Percentiles rank a stretch among this genome's conserved stretches.
Conservation (phyloP, 2,888 invertebrate genomes). For the Hoplodrina ambigua region DNA sequence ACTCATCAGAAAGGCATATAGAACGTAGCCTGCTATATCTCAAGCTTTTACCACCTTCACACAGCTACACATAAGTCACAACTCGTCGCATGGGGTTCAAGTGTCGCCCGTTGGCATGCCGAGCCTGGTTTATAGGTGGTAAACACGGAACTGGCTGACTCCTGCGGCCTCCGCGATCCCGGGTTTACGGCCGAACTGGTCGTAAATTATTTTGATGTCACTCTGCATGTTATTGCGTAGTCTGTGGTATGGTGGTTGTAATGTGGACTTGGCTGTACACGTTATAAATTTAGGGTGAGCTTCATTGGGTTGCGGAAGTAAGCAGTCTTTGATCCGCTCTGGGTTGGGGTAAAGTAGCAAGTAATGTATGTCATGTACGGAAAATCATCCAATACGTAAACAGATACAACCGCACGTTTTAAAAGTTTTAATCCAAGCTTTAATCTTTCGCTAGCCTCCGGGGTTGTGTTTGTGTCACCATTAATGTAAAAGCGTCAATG, state of each 20-base stretch:
- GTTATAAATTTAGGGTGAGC: slow-evolving; percentile 36
- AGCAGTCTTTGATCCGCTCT: background rate
- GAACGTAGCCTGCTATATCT: slow-evolving; percentile 4
- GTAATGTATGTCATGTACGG: background rate
- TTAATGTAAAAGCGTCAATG: slow-evolving; percentile 43
- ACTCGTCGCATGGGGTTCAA: slow-evolving; percentile 25
- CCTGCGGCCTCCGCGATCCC: slow-evolving; percentile 58
- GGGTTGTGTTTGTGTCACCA: slow-evolving; percentile 21
- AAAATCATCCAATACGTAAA: background rate
- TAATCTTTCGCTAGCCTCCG: background rate
- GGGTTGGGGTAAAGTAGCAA: background rate
- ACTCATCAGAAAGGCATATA: slow-evolving; percentile 13
- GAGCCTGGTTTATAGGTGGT: slow-evolving; percentile 59
- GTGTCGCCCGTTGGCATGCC: slow-evolving; percentile 47
- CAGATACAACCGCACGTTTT: background rate
- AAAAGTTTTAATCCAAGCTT: slow-evolving; percentile 1
- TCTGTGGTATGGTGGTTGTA: slow-evolving; percentile 40
- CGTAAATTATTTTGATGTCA: slow-evolving; percentile 67
- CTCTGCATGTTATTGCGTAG: slow-evolving; percentile 62
- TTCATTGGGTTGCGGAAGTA: slow-evolving; percentile 1
- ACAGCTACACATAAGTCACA: slow-evolving; percentile 25
- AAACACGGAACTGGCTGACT: slow-evolving; percentile 63
- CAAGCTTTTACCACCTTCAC: background rate
- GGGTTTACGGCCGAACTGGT: slow-evolving; percentile 54
- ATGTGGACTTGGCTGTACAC: slow-evolving; percentile 10